Base-by-base conservation (phyloP, 2,888 invertebrate genomes). In the Oxycera nigricornis region DNA sequence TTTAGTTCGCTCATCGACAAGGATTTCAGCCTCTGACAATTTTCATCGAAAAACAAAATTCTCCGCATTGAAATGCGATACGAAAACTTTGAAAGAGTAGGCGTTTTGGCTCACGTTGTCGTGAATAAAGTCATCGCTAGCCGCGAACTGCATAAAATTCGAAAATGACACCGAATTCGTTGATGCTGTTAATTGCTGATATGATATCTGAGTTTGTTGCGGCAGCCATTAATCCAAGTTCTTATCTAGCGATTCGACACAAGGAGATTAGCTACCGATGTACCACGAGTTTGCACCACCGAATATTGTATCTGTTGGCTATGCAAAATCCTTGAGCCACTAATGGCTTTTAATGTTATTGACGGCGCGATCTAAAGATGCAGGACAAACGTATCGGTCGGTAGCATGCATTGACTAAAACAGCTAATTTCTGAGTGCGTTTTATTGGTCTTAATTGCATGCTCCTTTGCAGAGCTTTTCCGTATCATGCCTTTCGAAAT, bases 151-250 rank as follows among this genome's bases (percentile, higher is more conserved):
- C 70, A 70, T 70, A 70, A 70, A 70, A 70, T 52, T 52, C 31
- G 52, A 70, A 70, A 70, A 70, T 70, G 70, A 70, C 70, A 72
- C 72, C 41, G 59, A 72, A 72, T 72, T 72, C 65, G 62, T 52
- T 62, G 65, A 55, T 70, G 75, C 70, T 70, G 75, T 75, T 75
- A 75, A 75, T 75, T 75, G 75, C 75, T 73, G 75, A 75, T 75
- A 75, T 75, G 75, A 75, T 75, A 75, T 70, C 68, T 62, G 65
- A 75, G 62, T 72, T n/a, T 41, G 70, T 59, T 57, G 39, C 55
- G 57, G 72, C 57, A 50, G 39, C 73, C 75, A 75, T 75, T 75
- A 75, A 61, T 75, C 65, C 73, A 70, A 24, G 30, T 22, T 41
- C 35, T 75, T 73, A 75, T 75, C 75, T 75, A 6, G 22, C 20